phyloP scores from a whole-genome alignment of 2,113 vertebrate genomes.

The Cynoglossus semilaevis region DNA sequence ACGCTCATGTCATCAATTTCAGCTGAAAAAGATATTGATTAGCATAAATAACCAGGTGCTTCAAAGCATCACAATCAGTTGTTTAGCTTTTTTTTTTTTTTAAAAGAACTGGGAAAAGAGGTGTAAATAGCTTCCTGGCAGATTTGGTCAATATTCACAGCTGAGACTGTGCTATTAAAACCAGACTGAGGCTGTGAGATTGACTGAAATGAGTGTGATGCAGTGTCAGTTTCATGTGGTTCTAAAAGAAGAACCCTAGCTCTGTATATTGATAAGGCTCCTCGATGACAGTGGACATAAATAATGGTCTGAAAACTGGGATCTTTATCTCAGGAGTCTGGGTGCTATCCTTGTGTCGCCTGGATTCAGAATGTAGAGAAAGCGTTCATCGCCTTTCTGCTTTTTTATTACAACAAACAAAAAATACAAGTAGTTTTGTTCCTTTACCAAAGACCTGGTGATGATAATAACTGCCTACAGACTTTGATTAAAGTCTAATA shows the following conservation, averaged over 20 bases:
- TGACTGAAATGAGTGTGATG: slow-evolving; percentile 13
- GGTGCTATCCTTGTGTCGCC: slow-evolving; percentile 25
- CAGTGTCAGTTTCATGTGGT: slow-evolving; percentile 1
- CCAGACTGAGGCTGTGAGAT: slow-evolving; percentile 7
- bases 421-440: no score
- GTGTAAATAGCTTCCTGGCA: slow-evolving; percentile 2
- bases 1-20: slow-evolving; percentile 84
- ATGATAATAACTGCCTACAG: no score
- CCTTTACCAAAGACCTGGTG: no score
- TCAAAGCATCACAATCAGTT: background rate
- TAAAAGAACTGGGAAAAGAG: slow-evolving; percentile 5
- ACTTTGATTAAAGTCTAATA: no score
- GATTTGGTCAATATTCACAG: slow-evolving; percentile 6
- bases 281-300: slow-evolving; percentile 31
- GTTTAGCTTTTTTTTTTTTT: no score
- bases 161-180: background rate
- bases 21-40: slow-evolving; percentile 62
- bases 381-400: no score
- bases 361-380: slow-evolving; percentile 9
- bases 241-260: slow-evolving; percentile 8
- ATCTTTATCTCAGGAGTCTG: slow-evolving; percentile 15
- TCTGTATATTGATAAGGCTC: slow-evolving; percentile 27
- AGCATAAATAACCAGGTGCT: slow-evolving; percentile 11
- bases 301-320: slow-evolving; percentile 24
- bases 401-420: no score